Conservation (phyloP, 2,888 invertebrate genomes). For the Lithophane semibrunnea region DNA sequence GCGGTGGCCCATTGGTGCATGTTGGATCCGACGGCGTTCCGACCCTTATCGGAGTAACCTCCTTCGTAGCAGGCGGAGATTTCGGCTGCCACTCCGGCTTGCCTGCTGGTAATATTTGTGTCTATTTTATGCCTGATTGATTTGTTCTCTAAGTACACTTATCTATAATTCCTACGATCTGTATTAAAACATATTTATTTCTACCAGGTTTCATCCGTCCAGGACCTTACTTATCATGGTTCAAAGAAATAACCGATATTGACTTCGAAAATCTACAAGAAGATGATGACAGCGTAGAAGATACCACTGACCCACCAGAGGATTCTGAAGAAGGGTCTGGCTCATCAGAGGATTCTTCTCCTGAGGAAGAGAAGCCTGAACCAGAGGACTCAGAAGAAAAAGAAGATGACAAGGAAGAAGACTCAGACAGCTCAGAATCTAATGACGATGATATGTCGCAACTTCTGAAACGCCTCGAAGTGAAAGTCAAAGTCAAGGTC, state of each 20-base stretch:
- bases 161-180: not conserved
- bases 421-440: conserved; percentile 65
- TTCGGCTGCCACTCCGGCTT: conserved; percentile 85
- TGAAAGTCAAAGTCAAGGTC: conserved; percentile 85
- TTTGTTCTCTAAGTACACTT: not conserved
- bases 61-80: conserved; percentile 83
- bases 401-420: conserved; percentile 66
- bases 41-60: conserved; percentile 81
- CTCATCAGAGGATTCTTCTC: conserved; percentile 25
- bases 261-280: conserved; percentile 81
- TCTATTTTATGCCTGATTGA: not conserved
- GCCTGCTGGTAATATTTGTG: conserved; percentile 76
- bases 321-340: conserved; percentile 48
- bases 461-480: conserved; percentile 81
- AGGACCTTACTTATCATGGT: conserved; percentile 84
- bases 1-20: conserved; percentile 85
- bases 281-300: conserved; percentile 60
- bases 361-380: conserved; percentile 29
- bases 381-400: conserved; percentile 62
- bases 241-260: conserved; percentile 77
- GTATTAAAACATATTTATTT: not conserved
- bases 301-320: conserved; percentile 1
- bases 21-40: conserved; percentile 71
- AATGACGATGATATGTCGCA: conserved; percentile 77
- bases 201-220: conserved; percentile 82